Evolutionary conservation across 2,888 invertebrate species (phyloP), one percentile per base, ranked within the genome.

Genomic region (Sphaerophoria taeniata): DNA sequence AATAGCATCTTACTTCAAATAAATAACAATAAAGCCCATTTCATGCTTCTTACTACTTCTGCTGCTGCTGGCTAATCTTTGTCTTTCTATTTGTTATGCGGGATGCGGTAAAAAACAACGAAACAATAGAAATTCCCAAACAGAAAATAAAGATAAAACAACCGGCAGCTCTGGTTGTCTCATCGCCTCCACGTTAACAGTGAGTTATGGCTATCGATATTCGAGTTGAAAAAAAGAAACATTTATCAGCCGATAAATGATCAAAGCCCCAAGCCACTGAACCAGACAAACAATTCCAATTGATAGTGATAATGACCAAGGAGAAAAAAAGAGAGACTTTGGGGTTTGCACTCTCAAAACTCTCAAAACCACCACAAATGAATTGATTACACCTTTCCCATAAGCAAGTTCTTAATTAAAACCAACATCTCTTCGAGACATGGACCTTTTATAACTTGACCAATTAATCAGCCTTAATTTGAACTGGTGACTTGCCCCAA

Each of bases 391-490:
- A 75, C 56, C 14, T 39, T 36, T 51, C 65, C 16, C 36, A 53
- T 49, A 49, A 24, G 24, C 24, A 24, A 71, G 74, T 14, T 75
- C 60, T 72, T 84, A 80, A 84, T 84, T 84, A 63, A 63, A 63
- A 33, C 34, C 11, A 9, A 6, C 43, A 43, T 43, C 39, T 11
- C 58, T 12, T 53, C 33, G 24, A 60, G 24, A 47, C 34, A 11
- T 65, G 39, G 39, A 24, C 49, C 56, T 71, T 55, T 71, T 71
- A 51, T 39, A 79, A 84, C 74, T 72, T 60, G 79, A 67, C 65
- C 80, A 84, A 84, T 80, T 84, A 84, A 84, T 84, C 84, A 84
- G 84, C 53, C 79, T 84, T 84, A 80, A 84, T 80, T 84, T 72
- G 80, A 71, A 84, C 11, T 63, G 43, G 55, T 67, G 75, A 84